Evolutionary conservation across 2,113 vertebrate genomes (phyloP), one percentile per base, ranked within the genome.

Genomic region (Empidonax alnorum): DNA sequence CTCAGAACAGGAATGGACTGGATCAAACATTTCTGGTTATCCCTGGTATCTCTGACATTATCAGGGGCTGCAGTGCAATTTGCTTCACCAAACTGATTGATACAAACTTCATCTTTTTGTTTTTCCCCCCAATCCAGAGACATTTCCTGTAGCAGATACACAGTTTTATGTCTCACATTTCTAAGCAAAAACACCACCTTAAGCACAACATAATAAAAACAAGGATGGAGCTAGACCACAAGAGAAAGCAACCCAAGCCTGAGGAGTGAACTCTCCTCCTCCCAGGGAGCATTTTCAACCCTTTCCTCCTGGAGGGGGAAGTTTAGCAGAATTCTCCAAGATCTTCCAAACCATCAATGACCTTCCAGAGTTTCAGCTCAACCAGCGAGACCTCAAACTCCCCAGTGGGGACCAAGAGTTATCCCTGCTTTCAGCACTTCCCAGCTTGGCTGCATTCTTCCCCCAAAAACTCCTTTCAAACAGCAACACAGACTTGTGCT

Each of bases 101-200:
- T 42, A 84, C 11, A 47, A 22, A 39, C 30, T 67, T 49, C 13
- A 14, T 9, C 15, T 46, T 71, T 8, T 58, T 13, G 27, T n/a
- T 84, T 58, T 59, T 41, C 9, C 30, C 17, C 4, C 3, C 10
- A 18, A 52, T 20, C 25, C 47, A 24, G 74, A 89, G 27, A 68
- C 33, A 9, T 50, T 78, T 61, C 0, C 0, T 0, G 1, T 4
- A 35, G 58, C 58, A 27, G n/a, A 53, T 20, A 37, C 11, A 35
- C 5, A 37, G 62, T n/a, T 27, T 46, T n/a, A 19, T 3, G 6
- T 47, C 35, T 30, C 74, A 56, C 47, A 46, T 24, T 56, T 28
- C 15, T n/a, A 39, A 76, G 44, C 16, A 72, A 62, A 78, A 75
- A 7, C 47, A 85, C 23, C 18, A 30, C 13, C 21, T 84, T 27